Conservation (phyloP, 2,113 vertebrate species). For the Myrmophylax atrothorax region DNA sequence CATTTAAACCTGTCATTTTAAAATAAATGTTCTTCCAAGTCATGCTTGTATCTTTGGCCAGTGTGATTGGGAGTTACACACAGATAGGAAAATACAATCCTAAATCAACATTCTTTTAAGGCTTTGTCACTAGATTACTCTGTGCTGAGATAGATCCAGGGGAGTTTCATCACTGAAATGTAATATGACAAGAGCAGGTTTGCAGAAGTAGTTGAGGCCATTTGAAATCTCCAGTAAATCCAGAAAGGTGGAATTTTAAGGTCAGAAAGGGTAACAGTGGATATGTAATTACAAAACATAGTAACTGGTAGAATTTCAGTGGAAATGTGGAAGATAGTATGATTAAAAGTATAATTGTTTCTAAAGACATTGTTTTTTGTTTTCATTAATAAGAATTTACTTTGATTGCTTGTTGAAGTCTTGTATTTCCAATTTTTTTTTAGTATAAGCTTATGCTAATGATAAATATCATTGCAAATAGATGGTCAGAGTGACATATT, state of each 20-base stretch:
- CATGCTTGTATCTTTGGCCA: not conserved
- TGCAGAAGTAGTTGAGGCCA: slow-evolving; percentile 15
- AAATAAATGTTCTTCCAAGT: slow-evolving; percentile 18
- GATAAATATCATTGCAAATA: not conserved
- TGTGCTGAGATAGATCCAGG: not conserved
- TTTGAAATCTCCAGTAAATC: slow-evolving; percentile 25
- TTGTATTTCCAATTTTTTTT: not conserved
- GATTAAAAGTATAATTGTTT: not conserved
- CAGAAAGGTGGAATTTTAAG: slow-evolving; percentile 6
- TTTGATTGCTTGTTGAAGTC: not conserved
- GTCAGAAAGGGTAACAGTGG: not conserved
- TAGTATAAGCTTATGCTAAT: not conserved
- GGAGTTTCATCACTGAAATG: slow-evolving; percentile 6
- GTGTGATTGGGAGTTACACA: not conserved
- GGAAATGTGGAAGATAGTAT: not conserved
- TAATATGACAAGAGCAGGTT: not conserved
- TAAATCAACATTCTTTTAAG: slow-evolving; percentile 44
- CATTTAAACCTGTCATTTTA: not conserved
- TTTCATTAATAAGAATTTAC: not conserved
- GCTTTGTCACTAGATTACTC: slow-evolving; percentile 3
- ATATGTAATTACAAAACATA: not conserved
- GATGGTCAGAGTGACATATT: not conserved
- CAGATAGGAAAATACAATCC: slow-evolving; percentile 12
- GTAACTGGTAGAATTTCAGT: not conserved
- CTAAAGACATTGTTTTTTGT: not conserved